Evolutionary conservation across 2,113 vertebrate genomes (phyloP).

Genomic region (Pseudopodoces humilis): DNA sequence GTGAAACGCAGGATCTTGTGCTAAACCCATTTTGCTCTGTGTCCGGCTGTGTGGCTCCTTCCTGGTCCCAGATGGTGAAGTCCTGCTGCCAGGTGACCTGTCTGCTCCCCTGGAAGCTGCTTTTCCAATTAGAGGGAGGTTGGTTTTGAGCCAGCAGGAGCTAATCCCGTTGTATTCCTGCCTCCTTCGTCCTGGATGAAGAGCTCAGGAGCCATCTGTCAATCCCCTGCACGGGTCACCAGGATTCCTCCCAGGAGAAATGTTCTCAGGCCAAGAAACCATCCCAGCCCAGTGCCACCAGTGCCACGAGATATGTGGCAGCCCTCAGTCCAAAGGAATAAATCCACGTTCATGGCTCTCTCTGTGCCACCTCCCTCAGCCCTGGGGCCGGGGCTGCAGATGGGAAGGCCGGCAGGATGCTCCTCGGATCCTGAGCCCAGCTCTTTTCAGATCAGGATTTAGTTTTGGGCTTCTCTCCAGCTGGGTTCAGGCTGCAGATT

Average conservation of each 20-base stretch:
- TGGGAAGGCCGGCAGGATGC: background rate
- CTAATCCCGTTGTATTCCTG: background rate
- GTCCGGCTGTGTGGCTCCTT: background rate
- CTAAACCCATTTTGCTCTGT: accelerated
- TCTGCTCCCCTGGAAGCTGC: background rate
- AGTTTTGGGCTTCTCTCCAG: constrained; percentile 23
- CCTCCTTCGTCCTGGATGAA: background rate
- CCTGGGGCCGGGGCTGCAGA: background rate
- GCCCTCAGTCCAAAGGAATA: background rate
- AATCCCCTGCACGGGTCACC: accelerated
- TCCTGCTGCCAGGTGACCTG: background rate
- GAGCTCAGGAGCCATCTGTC: background rate
- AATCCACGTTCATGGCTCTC: background rate
- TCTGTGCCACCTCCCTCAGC: accelerated
- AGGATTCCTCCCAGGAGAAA: background rate
- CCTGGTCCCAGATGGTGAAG: background rate
- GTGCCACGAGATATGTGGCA: background rate
- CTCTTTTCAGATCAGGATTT: constrained; percentile 10
- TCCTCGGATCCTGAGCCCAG: background rate
- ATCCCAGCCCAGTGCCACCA: background rate
- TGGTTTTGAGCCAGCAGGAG: background rate
- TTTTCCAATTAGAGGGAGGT: background rate
- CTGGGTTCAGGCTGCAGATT: background rate
- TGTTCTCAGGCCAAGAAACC: background rate
- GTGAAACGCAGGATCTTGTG: background rate